Evolutionary conservation across 1,140 invertebrate genomes (phyloP).

Genomic region (Diabrotica virgifera): DNA sequence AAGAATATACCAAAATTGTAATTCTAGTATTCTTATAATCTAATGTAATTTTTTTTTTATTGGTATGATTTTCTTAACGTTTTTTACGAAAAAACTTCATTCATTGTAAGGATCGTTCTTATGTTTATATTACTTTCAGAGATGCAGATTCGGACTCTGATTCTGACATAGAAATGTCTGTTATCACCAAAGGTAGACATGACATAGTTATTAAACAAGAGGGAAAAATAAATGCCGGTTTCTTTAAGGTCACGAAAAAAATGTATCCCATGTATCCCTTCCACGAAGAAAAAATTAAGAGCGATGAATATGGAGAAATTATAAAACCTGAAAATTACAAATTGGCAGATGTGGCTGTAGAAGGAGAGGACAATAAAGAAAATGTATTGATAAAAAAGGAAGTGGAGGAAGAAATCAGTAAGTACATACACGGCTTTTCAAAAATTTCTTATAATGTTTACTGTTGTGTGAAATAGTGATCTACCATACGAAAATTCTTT

Average conservation of each 20-base stretch:
- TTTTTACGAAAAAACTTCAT: no score
- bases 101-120: no score
- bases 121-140: conserved; percentile 42
- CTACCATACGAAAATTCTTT: no score
- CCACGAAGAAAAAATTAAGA: conserved; percentile 88
- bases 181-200: conserved; percentile 74
- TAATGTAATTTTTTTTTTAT: no score
- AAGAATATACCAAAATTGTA: no score
- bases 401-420: conserved; percentile 42
- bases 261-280: conserved; percentile 97
- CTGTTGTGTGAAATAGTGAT: no score
- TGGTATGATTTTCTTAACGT: no score
- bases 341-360: conserved; percentile 61
- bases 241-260: conserved; percentile 91
- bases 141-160: conserved; percentile 83
- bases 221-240: conserved; percentile 64
- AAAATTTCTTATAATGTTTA: no score
- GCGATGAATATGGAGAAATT: conserved; percentile 94
- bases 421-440: neutral
- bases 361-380: conserved; percentile 71
- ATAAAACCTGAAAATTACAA: conserved; percentile 87
- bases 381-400: conserved; percentile 64
- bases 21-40: no score
- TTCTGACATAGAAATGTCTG: conserved; percentile 79
- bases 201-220: conserved; percentile 87